Percentiles rank a stretch among this genome's conserved stretches.
Evolutionary conservation across 2,888 invertebrate genomes (phyloP).

Genomic region (Andrena flavipes): DNA sequence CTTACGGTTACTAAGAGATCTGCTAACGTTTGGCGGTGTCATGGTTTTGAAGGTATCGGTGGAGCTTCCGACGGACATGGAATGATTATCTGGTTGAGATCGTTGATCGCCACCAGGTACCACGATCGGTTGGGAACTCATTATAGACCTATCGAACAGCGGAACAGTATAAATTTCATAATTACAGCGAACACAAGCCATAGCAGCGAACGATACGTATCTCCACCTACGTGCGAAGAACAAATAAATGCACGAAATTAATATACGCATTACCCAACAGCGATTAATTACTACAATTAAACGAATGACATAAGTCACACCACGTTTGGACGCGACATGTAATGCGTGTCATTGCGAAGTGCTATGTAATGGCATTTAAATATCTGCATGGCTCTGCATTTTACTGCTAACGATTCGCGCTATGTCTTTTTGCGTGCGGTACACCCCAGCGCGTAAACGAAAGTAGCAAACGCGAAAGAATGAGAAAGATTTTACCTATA

Average conservation of each 20-base stretch:
- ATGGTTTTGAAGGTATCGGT: slow-evolving; percentile 78
- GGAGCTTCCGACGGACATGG: slow-evolving; percentile 76
- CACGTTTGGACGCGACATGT: neutral
- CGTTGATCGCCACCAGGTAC: slow-evolving; percentile 81
- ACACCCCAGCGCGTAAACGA: neutral
- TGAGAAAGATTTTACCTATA: neutral
- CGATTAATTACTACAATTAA: slow-evolving; percentile 1
- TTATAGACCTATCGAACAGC: slow-evolving; percentile 56
- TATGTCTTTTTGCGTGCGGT: slow-evolving; percentile 14
- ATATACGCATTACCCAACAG: neutral
- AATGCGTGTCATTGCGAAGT: slow-evolving; percentile 26
- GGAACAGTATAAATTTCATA: neutral
- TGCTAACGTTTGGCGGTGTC: slow-evolving; percentile 80
- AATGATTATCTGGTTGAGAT: slow-evolving; percentile 76
- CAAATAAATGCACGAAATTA: neutral
- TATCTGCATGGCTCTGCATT: neutral
- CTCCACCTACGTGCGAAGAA: neutral
- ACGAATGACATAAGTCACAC: slow-evolving; percentile 4
- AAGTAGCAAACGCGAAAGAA: neutral
- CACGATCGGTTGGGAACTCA: slow-evolving; percentile 83
- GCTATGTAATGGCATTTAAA: slow-evolving; percentile 38
- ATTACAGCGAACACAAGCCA: neutral
- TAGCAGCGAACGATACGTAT: neutral
- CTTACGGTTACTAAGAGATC: slow-evolving; percentile 82
- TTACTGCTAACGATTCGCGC: neutral